These are phyloP conservation scores for Caerostris extrusa DNA, from an alignment of 1,140 invertebrate species.

Conservation along the genomic window DNA sequence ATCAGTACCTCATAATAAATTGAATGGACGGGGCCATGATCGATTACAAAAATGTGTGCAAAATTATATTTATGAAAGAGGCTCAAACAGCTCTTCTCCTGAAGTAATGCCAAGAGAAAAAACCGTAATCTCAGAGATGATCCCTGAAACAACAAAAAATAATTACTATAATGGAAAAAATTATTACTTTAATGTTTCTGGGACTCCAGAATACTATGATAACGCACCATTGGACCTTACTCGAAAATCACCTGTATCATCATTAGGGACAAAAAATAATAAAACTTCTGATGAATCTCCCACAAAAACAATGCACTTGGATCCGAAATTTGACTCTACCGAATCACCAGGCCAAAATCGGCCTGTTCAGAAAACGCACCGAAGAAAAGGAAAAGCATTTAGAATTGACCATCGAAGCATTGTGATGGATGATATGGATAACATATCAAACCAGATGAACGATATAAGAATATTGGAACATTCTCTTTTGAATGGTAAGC, in stretches of 20 bases:
- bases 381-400: constrained; percentile 78
- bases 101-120: neutral
- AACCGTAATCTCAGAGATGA: no score
- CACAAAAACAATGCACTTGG: neutral
- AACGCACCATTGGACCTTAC: constrained; percentile 27
- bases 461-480: no score
- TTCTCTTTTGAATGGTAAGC: no score
- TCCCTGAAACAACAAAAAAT: neutral
- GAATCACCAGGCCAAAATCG: neutral
- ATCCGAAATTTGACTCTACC: no score
- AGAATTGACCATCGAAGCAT: constrained; percentile 78
- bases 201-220: neutral
- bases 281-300: neutral
- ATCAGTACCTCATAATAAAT: no score
- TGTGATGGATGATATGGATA: neutral
- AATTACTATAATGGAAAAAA: neutral
- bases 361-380: neutral
- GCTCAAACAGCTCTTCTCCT: neutral
- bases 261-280: neutral
- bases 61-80: no score
- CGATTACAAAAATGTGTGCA: no score
- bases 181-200: neutral
- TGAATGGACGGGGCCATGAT: no score
- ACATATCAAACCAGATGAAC: no score
- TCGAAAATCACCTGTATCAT: neutral